Evolutionary conservation across 2,888 invertebrate species (phyloP), one percentile per base, ranked within the genome.

Genomic region (Watsonalla cultraria): DNA sequence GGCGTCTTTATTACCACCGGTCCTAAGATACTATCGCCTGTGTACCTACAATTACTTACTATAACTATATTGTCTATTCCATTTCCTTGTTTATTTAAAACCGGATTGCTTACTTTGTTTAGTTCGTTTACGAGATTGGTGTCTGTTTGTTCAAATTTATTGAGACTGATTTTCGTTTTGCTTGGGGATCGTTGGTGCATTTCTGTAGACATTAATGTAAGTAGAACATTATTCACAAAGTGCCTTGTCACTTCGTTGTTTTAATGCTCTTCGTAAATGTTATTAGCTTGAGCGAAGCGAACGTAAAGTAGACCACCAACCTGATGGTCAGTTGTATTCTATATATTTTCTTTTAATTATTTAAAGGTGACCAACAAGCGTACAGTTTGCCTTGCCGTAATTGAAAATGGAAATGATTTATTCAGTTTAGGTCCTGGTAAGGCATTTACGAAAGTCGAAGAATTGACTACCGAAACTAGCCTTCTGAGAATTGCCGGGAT

Each of bases 1-100:
- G 75, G 79, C 79, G 81, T 83, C 83, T 86, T 84, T 86, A 86
- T 84, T 83, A 80, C 85, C 74, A 67, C 76, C 73, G 74, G 75
- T 78, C 72, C 75, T 70, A 70, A 78, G 84, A 84, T 82, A 77
- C 69, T 76, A 83, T 84, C 83, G 63, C 59, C 53, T 57, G 59
- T 65, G 65, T 64, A 74, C 71, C 65, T 76, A 73, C 76, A 76
- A 74, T 76, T 75, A 70, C 72, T 80, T 79, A 76, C 76, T 75
- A 76, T 76, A 76, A 72, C 70, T 77, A 75, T 81, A 77, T 72
- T 74, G 75, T 72, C 66, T 68, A 68, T 74, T 69, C 60, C 62
- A 67, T 81, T 79, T 82, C 77, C 80, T 80, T 76, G 76, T 78
- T 77, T 56, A 65, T 75, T 73, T 72, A 74, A 75, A 77, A 70